These are phyloP conservation scores for Salvelinus sp. DNA, from an alignment of 2,113 vertebrate genomes.

Conservation along the genomic window DNA sequence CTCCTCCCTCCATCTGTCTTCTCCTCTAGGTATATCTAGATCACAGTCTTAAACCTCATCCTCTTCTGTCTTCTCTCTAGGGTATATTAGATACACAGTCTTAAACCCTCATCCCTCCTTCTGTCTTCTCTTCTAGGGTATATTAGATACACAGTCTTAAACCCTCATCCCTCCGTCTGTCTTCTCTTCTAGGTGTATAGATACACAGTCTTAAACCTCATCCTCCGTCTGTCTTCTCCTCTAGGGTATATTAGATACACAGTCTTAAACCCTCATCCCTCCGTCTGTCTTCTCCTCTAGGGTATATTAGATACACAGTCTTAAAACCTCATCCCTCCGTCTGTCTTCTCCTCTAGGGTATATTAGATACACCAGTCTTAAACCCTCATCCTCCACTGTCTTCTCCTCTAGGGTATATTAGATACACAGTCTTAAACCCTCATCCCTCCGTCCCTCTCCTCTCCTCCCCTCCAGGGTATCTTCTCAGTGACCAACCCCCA, in stretches of 20 bases:
- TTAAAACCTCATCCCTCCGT: background rate
- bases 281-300: too few species aligned
- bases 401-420: slow-evolving; percentile 76
- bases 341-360: background rate
- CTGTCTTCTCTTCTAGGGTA: too few species aligned
- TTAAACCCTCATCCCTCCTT: background rate
- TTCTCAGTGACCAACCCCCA: slow-evolving; percentile 94
- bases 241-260: too few species aligned
- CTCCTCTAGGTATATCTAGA: background rate
- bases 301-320: too few species aligned
- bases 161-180: background rate
- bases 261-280: background rate
- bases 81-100: too few species aligned
- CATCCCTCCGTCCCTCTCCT: background rate
- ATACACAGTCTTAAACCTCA: background rate
- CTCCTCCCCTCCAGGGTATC: slow-evolving; percentile 77
- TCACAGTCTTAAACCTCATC: background rate
- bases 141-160: too few species aligned
- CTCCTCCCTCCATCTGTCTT: background rate
- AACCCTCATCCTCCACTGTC: slow-evolving; percentile 16
- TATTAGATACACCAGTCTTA: too few species aligned
- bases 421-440: background rate
- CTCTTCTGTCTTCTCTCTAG: too few species aligned
- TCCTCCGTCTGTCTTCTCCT: background rate
- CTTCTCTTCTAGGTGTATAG: background rate